A percentile compares a stretch with the other conserved stretches of the same genome.
Conservation (phyloP, 2,888 invertebrate genomes). For the Dendrolimus houi region DNA sequence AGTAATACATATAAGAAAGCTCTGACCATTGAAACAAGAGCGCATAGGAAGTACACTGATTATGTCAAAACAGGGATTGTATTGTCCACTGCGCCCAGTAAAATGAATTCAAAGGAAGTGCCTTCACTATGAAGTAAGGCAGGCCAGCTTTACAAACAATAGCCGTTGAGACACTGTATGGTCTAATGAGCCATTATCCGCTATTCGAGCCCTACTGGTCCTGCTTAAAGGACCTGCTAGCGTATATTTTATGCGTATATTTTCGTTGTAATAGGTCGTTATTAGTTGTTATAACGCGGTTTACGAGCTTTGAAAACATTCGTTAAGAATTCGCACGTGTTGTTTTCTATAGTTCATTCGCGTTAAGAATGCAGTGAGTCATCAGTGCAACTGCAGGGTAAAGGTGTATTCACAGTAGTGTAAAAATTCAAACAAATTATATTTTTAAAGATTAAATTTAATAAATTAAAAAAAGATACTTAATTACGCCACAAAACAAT, state of each 20-base stretch:
- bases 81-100: slow-evolving; percentile 36
- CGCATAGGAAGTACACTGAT: slow-evolving; percentile 31
- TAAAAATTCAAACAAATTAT: too few species aligned
- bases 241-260: slow-evolving; percentile 12
- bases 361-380: too few species aligned
- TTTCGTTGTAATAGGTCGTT: neutral
- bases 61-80: slow-evolving; percentile 28
- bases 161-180: slow-evolving; percentile 47
- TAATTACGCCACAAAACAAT: too few species aligned
- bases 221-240: slow-evolving; percentile 36
- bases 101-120: slow-evolving; percentile 47
- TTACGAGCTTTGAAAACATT: too few species aligned
- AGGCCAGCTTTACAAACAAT: slow-evolving; percentile 57
- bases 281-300: too few species aligned
- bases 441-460: too few species aligned
- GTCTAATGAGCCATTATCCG: slow-evolving; percentile 67
- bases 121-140: slow-evolving; percentile 56
- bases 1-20: too few species aligned
- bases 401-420: too few species aligned
- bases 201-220: slow-evolving; percentile 34
- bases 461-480: too few species aligned
- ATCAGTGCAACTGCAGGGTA: too few species aligned
- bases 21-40: slow-evolving; percentile 3
- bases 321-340: too few species aligned
- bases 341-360: too few species aligned